phyloP scores from a whole-genome alignment of 2,888 invertebrate species.

The Andrena bucephala region DNA sequence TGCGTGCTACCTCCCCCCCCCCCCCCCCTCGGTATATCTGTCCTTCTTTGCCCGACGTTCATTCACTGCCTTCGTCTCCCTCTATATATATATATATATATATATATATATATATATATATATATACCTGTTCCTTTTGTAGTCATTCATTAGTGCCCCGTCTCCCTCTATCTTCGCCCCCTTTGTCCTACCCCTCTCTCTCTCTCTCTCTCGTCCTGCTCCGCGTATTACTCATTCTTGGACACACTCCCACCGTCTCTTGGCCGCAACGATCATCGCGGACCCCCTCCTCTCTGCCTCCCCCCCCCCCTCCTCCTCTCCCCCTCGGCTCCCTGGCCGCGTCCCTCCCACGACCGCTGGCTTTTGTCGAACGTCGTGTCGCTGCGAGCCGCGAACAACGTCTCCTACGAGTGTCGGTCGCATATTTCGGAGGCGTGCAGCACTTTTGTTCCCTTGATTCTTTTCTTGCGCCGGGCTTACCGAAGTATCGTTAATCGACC shows the following conservation, averaged over 20 bases:
- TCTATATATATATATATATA: conserved; percentile 55
- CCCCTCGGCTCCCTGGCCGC: not conserved
- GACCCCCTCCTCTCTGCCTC: conserved; percentile 22
- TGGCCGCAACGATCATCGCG: not conserved
- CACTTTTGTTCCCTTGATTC: not conserved
- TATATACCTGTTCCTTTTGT: conserved; percentile 72
- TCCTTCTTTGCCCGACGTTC: conserved; percentile 30
- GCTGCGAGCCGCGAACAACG: conserved; percentile 29
- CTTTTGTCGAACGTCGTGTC: conserved; percentile 34
- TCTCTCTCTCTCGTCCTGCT: conserved; percentile 39
- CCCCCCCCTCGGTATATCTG: conserved; percentile 25
- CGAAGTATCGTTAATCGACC: conserved; percentile 40
- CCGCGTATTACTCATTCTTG: conserved; percentile 60
- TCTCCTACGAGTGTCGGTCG: conserved; percentile 46
- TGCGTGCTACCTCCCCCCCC: conserved; percentile 55
- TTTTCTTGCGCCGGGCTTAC: conserved; percentile 1
- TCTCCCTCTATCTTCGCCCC: conserved; percentile 40
- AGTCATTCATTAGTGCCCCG: conserved; percentile 69
- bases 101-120: conserved; percentile 55
- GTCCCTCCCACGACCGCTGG: conserved; percentile 27
- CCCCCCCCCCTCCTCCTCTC: not conserved
- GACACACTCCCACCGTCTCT: conserved; percentile 50
- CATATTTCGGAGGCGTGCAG: conserved; percentile 48
- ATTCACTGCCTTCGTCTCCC: conserved; percentile 55
- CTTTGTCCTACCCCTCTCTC: conserved; percentile 46